These are phyloP conservation scores for Acanthornis magna DNA, from an alignment of 2,797 vertebrate species.

Conservation along the genomic window DNA sequence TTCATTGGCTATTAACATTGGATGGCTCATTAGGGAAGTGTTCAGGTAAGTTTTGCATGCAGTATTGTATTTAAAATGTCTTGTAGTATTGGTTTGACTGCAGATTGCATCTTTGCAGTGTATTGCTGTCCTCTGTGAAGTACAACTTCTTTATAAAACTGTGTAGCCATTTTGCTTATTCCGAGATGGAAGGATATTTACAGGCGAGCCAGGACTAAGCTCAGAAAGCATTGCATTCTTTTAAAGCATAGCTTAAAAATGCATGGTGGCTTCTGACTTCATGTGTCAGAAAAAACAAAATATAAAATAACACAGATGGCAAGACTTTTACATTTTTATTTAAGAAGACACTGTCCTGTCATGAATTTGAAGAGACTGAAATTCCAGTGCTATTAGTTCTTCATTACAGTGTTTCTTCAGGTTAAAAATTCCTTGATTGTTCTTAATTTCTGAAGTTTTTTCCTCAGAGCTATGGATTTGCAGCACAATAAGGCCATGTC, in stretches of 20 bases:
- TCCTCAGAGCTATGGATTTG: neutral
- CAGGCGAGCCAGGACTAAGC: neutral
- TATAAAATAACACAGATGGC: neutral
- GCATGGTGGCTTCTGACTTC: neutral
- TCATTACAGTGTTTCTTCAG: neutral
- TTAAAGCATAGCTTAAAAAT: neutral
- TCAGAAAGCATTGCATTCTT: neutral
- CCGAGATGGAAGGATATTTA: neutral
- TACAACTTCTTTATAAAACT: neutral
- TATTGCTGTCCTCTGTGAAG: neutral
- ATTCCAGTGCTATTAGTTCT: neutral
- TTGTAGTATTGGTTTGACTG: neutral
- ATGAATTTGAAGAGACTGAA: neutral
- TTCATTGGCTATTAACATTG: neutral
- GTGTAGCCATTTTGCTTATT: neutral
- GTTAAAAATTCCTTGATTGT: neutral
- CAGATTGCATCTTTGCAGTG: neutral
- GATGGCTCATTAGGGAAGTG: neutral
- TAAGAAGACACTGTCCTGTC: neutral
- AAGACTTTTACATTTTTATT: neutral
- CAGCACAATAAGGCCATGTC: neutral
- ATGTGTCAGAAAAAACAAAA: neutral
- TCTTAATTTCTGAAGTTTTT: neutral
- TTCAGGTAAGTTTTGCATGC: constrained; percentile 33
- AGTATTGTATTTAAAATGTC: neutral